A percentile compares a stretch with the other conserved stretches of the same genome.
phyloP scores from a whole-genome alignment of 2,113 vertebrate species.

The Psilopsiagon aurifrons region DNA sequence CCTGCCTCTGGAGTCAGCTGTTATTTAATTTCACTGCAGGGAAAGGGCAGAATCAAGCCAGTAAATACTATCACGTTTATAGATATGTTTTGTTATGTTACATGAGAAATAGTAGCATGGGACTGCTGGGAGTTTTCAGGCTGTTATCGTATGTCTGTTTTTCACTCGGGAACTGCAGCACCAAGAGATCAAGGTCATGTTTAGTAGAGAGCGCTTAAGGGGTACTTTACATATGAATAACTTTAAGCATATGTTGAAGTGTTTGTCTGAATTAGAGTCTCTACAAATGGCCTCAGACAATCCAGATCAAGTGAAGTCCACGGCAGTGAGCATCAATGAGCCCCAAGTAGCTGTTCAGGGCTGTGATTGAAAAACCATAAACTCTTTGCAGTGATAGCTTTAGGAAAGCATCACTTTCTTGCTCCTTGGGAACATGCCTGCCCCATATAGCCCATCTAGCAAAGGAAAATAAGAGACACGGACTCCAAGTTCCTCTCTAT shows the following conservation, averaged over 20 bases:
- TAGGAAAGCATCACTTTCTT: background rate
- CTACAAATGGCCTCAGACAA: background rate
- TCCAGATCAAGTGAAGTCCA: background rate
- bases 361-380: background rate
- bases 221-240: conserved; percentile 8
- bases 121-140: conserved; percentile 52
- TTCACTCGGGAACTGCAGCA: conserved; percentile 50
- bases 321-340: background rate
- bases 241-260: background rate
- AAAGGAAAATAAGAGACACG: background rate
- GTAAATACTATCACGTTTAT: conserved; percentile 60
- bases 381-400: background rate
- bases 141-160: conserved; percentile 60
- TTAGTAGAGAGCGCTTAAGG: background rate
- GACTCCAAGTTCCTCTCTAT: background rate
- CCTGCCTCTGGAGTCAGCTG: conserved; percentile 53
- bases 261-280: background rate
- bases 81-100: conserved; percentile 67
- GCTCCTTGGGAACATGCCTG: background rate
- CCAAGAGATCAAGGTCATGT: conserved; percentile 61
- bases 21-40: conserved; percentile 65
- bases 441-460: background rate
- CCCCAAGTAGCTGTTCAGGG: background rate
- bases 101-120: conserved; percentile 56
- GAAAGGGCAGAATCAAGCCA: conserved; percentile 60